Evolutionary conservation across 2,113 vertebrate species (phyloP).

Genomic region (Romanogobio albipinnatus): DNA sequence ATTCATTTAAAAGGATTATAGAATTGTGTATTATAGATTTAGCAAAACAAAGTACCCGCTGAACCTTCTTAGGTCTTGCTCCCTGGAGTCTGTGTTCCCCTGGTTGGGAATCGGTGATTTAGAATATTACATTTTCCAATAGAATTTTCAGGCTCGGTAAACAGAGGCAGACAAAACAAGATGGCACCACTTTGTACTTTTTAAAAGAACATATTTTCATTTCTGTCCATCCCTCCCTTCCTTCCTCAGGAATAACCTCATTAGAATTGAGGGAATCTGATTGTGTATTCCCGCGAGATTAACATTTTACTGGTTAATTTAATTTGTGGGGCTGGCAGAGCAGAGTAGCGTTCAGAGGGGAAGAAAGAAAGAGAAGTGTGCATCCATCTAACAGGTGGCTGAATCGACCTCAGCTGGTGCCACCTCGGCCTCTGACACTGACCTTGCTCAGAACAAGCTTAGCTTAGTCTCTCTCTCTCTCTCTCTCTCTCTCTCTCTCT

Average conservation of each 20-base stretch:
- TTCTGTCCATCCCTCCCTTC: constrained; percentile 17
- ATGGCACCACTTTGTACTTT: constrained; percentile 44
- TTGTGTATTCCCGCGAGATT: constrained; percentile 75
- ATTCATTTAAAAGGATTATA: background rate
- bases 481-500: constrained; percentile 18
- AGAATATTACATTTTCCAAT: background rate
- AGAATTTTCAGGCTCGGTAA: constrained; percentile 5
- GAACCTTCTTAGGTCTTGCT: background rate
- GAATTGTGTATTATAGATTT: background rate
- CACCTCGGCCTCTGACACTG: constrained; percentile 82
- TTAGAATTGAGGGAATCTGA: constrained; percentile 68
- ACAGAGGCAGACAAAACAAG: constrained; percentile 22
- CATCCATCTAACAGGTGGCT: constrained; percentile 92
- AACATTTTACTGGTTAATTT: constrained; percentile 91
- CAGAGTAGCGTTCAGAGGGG: constrained; percentile 64
- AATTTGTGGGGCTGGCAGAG: constrained; percentile 74
- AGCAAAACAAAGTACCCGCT: no score
- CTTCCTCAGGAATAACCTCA: constrained; percentile 55
- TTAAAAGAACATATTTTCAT: constrained; percentile 41
- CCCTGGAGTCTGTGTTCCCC: background rate
- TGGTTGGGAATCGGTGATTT: background rate
- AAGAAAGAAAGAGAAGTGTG: constrained; percentile 71
- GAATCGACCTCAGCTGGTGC: constrained; percentile 93
- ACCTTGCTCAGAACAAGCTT: constrained; percentile 80
- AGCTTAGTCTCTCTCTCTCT: constrained; percentile 50